A percentile compares a stretch with the other conserved stretches of the same genome.
Evolutionary conservation across 2,797 vertebrate genomes (phyloP).

Genomic region (Bufotes viridis): DNA sequence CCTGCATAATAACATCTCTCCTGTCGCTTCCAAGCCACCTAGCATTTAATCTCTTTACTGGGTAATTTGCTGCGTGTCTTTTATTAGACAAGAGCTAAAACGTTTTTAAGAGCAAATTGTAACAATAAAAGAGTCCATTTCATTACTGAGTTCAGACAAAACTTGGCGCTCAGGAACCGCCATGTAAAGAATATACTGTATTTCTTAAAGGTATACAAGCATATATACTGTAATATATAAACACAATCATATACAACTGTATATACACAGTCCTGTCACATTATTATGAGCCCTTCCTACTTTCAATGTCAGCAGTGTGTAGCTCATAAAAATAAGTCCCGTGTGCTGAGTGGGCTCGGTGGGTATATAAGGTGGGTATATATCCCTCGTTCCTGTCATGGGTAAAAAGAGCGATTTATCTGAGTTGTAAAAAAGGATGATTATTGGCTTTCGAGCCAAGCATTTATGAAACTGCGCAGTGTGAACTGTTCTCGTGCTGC

Average conservation of each 20-base stretch:
- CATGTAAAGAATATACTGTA: background rate
- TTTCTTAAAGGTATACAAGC: background rate
- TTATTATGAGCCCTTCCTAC: too few species aligned
- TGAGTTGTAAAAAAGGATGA: too few species aligned
- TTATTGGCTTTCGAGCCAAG: too few species aligned
- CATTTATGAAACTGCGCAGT: too few species aligned
- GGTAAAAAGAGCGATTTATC: too few species aligned
- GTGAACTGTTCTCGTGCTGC: too few species aligned
- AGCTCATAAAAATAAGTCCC: too few species aligned
- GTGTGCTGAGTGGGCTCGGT: too few species aligned
- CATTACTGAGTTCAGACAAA: background rate
- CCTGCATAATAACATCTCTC: conserved; percentile 32
- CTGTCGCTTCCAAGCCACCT: background rate
- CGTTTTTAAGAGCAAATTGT: background rate
- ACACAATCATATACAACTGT: background rate
- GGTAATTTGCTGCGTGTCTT: conserved; percentile 18
- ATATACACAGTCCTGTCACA: background rate
- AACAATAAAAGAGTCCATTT: conserved; percentile 1
- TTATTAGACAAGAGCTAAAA: conserved; percentile 11
- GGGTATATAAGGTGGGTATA: too few species aligned
- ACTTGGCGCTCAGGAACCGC: background rate
- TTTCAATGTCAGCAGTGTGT: too few species aligned
- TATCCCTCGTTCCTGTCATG: too few species aligned
- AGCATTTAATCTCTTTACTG: background rate
- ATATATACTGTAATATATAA: background rate